Evolutionary conservation across 2,797 vertebrate genomes (phyloP), one percentile per base, ranked within the genome.

Genomic region (Hydrolagus colliei): DNA sequence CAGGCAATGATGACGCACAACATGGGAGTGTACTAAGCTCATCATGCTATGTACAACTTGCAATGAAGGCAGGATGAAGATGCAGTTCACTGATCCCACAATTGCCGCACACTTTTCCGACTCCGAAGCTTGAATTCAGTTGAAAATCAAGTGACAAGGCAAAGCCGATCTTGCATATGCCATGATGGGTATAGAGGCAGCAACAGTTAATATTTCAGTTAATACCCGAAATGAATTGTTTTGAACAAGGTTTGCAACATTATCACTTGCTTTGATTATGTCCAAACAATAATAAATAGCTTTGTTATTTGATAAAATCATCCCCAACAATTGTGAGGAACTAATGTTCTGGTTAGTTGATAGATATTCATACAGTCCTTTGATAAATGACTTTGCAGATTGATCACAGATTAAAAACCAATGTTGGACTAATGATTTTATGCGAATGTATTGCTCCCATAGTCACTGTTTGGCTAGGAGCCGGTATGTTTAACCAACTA

Each of bases 331-430:
- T 52, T 52, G 41, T 27, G 27, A 27, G 27, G 27, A 27, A 27
- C 27, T 27, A 27, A 27, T 27, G 27, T 27, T 27, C 27, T 27
- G 27, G 27, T 27, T 27, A 27, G 27, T 27, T 27, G 27, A 27
- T 52, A 6, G 41, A 52, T 52, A 52, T 52, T 52, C 22, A 61
- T 65, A 12, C 65, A 20, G 73, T 35, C 22, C 13, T 35, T 82
- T 65, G 14, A 67, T 80, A 80, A 67, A 14, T 80, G 20, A 65
- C 32, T 9, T 62, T 80, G 78, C 61, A 79, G n/a, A 63, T 79
- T 79, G 61, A 79, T 79, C 62, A 79, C 61, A 79, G 61, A 65
- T 65, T n/a, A 62, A 22, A 12, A 9, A 62, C 7, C 9, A 67
- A 32, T 2, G 63, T 2, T 27, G 18, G 22, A 63, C 22, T 32